Evolutionary conservation across 2,113 vertebrate species (phyloP).

Genomic region (Pontoporia blainvillei): DNA sequence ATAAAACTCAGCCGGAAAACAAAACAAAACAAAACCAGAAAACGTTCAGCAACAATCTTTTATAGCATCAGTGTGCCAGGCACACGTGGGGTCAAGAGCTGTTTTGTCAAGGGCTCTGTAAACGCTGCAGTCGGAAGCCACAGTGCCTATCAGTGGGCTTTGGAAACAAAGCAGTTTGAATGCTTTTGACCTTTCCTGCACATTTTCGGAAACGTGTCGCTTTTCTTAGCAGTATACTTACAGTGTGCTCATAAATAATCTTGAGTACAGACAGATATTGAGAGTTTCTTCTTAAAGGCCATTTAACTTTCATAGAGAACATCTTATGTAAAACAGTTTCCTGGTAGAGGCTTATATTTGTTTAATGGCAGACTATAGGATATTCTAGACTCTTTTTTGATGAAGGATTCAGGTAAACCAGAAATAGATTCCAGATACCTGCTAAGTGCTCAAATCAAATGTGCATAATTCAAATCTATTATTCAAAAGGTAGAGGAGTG

Average conservation of each 20-base stretch:
- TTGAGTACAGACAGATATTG: neutral
- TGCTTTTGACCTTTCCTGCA: neutral
- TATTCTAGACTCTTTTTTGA: neutral
- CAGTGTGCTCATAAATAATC: neutral
- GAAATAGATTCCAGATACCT: neutral
- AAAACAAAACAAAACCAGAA: neutral
- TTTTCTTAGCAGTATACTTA: neutral
- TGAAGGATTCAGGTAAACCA: neutral
- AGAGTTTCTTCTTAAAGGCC: neutral
- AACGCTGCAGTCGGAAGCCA: neutral
- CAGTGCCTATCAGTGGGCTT: neutral
- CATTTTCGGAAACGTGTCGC: neutral
- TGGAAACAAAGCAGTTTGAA: neutral
- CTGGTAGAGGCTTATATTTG: neutral
- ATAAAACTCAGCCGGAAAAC: neutral
- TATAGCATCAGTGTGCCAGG: neutral
- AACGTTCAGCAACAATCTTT: neutral
- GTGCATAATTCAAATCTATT: neutral
- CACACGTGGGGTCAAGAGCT: neutral
- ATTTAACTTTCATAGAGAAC: neutral
- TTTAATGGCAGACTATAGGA: neutral
- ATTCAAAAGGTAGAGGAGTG: neutral
- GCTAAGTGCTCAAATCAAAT: neutral
- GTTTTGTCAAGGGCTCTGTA: neutral
- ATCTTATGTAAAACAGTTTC: neutral